phyloP scores from a whole-genome alignment of 2,888 invertebrate species.

The Drosophila merina region DNA sequence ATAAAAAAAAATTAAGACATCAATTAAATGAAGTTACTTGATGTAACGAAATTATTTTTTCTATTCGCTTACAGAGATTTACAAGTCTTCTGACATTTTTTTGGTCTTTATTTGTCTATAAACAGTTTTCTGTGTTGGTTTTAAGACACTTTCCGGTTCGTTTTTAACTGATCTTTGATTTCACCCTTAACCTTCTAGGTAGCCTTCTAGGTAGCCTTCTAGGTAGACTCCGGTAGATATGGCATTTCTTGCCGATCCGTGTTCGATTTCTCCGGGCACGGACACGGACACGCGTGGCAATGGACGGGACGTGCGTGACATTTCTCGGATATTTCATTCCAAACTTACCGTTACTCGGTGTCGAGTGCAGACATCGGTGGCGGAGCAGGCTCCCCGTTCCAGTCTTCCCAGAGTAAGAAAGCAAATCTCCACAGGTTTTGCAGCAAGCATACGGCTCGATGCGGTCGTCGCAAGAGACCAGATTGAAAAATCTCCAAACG shows the following conservation, averaged over 20 bases:
- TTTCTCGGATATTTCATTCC: constrained; percentile 40
- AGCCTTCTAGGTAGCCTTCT: neutral
- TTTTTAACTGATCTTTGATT: constrained; percentile 1
- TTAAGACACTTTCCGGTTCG: neutral
- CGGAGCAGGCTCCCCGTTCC: constrained; percentile 67
- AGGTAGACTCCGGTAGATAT: constrained; percentile 26
- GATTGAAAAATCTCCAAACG: constrained; percentile 67
- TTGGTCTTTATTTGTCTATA: neutral
- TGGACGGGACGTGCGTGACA: constrained; percentile 58
- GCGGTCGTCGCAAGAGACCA: constrained; percentile 65
- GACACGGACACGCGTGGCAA: constrained; percentile 68
- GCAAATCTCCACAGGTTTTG: constrained; percentile 66
- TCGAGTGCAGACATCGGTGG: constrained; percentile 63
- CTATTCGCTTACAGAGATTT: neutral
- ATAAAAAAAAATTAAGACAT: neutral
- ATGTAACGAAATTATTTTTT: neutral
- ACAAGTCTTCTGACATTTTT: neutral
- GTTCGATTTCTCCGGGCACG: constrained; percentile 15
- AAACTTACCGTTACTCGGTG: constrained; percentile 68
- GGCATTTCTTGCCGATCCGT: constrained; percentile 36
- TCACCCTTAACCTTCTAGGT: constrained; percentile 7
- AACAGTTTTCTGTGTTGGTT: neutral
- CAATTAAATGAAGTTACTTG: neutral
- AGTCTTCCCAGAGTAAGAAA: constrained; percentile 67
- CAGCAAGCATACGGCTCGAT: constrained; percentile 69